Percentiles rank a stretch among this genome's conserved stretches.
Evolutionary conservation across 2,113 vertebrate species (phyloP).

Genomic region (Neotoma lepida): DNA sequence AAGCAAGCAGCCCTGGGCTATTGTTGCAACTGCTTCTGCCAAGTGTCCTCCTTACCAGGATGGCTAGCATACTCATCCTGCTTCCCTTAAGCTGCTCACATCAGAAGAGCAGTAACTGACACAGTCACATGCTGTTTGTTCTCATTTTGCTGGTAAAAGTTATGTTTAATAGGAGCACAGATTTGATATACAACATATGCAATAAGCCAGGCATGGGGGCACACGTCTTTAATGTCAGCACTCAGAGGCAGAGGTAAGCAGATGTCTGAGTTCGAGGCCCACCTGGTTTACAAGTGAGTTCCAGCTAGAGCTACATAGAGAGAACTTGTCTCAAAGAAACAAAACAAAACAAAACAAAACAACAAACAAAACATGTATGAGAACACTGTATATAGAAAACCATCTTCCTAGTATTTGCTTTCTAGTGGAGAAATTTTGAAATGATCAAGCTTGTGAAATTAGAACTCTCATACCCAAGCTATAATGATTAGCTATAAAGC

Average conservation of each 20-base stretch:
- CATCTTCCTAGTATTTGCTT: background rate
- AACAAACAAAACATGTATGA: background rate
- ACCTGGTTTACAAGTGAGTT: background rate
- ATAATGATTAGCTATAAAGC: background rate
- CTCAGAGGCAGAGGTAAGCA: background rate
- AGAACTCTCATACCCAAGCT: background rate
- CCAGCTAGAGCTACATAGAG: no score
- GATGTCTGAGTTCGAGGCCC: background rate
- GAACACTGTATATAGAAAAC: background rate
- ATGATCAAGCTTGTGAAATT: constrained; percentile 14
- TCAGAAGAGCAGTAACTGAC: no score
- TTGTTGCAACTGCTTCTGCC: background rate
- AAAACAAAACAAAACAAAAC: background rate
- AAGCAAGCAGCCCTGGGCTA: background rate
- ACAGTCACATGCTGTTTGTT: background rate
- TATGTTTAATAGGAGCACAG: background rate
- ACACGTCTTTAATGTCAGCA: background rate
- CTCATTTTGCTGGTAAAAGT: background rate
- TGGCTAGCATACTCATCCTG: background rate
- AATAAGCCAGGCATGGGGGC: background rate
- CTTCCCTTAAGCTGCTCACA: background rate
- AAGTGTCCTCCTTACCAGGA: no score
- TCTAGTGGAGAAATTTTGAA: background rate
- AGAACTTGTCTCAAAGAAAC: background rate
- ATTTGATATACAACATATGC: background rate